Evolutionary conservation across 2,113 vertebrate genomes (phyloP).

Genomic region (Entosphenus tridentatus): DNA sequence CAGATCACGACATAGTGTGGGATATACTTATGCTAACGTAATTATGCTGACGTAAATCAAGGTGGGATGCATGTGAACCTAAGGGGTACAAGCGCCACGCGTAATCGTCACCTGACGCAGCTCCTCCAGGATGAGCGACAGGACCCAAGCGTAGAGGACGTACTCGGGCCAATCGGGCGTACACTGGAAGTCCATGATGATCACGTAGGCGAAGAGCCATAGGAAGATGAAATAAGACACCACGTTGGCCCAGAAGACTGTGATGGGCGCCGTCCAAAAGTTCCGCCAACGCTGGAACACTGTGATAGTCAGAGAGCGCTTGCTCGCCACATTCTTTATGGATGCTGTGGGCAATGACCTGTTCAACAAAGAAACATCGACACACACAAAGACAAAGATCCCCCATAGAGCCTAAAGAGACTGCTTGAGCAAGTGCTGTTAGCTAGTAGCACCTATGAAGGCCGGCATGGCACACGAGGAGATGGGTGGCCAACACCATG

Average conservation of each 20-base stretch:
- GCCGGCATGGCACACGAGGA: too few relatives aligned
- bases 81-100: too few relatives aligned
- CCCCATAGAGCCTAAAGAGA: not conserved
- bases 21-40: not conserved
- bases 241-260: constrained; percentile 67
- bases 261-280: constrained; percentile 42
- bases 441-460: too few relatives aligned
- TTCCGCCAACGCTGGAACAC: constrained; percentile 15
- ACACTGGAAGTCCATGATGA: constrained; percentile 67
- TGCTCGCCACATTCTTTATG: too few relatives aligned
- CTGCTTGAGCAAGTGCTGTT: too few relatives aligned
- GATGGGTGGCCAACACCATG: too few relatives aligned
- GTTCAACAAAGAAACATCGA: not conserved
- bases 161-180: constrained; percentile 37
- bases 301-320: too few relatives aligned
- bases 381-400: not conserved
- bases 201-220: constrained; percentile 52
- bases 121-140: constrained; percentile 67
- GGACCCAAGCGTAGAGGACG: constrained; percentile 63
- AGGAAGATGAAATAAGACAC: constrained; percentile 75
- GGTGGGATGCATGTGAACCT: too few relatives aligned
- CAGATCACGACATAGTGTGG: not conserved
- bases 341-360: too few relatives aligned
- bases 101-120: constrained; percentile 40
- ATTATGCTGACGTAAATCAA: too few relatives aligned